Percentiles rank a stretch among this genome's conserved stretches.
Evolutionary conservation across 92 coral and sea anemone species (phyloP).

Genomic region (Zoanthus sansibaricus): DNA sequence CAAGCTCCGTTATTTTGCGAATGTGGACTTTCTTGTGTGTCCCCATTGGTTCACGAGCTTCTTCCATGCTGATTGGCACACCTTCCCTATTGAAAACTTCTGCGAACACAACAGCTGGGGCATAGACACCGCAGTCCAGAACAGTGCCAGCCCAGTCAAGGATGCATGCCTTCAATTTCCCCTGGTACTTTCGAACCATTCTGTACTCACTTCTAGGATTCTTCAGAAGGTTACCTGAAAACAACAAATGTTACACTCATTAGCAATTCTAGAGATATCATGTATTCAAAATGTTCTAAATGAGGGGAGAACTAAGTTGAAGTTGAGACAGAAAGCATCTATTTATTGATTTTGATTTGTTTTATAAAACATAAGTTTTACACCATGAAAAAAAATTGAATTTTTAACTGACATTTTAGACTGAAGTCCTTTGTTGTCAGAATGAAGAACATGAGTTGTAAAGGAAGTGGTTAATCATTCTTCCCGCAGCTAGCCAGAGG

Average conservation of each 20-base stretch:
- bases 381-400: too few relatives aligned
- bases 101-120: constrained; percentile 88
- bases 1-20: constrained; percentile 80
- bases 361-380: too few relatives aligned
- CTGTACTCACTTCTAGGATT: constrained; percentile 95
- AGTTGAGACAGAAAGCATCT: too few relatives aligned
- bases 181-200: constrained; percentile 91
- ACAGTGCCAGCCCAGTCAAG: constrained; percentile 98
- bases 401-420: too few relatives aligned
- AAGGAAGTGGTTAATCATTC: too few relatives aligned
- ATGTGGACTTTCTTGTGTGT: constrained; percentile 95
- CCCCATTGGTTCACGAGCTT: constrained; percentile 99
- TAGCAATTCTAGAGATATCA: too few relatives aligned
- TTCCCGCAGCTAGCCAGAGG: too few relatives aligned
- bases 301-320: too few relatives aligned
- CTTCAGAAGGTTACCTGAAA: constrained; percentile 70
- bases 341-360: too few relatives aligned
- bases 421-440: too few relatives aligned
- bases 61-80: constrained; percentile 95
- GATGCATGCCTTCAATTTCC: constrained; percentile 82
- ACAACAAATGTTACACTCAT: neutral
- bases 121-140: constrained; percentile 93
- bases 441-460: too few relatives aligned
- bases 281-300: too few relatives aligned
- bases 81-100: constrained; percentile 91